Conservation (phyloP, 2,888 invertebrate genomes). For the Pterostichus madidus region DNA sequence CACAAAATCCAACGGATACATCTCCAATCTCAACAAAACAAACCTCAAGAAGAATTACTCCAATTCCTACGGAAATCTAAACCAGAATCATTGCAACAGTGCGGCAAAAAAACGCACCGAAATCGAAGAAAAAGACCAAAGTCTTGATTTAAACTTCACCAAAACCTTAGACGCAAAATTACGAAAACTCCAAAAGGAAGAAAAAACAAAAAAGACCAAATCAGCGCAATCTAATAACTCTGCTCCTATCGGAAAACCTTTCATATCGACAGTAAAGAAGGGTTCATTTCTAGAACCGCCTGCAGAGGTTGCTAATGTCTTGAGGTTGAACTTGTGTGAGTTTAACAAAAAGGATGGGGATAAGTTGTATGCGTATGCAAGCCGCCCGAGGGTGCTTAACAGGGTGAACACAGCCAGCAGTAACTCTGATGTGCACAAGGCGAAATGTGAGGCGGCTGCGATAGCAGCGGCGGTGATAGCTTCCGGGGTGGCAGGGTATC, state of each 20-base stretch:
- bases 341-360: slow-evolving; percentile 70
- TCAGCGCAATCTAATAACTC: slow-evolving; percentile 67
- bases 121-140: slow-evolving; percentile 71
- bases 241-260: slow-evolving; percentile 78
- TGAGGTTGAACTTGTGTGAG: slow-evolving; percentile 78
- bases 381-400: slow-evolving; percentile 81
- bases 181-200: slow-evolving; percentile 83
- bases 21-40: slow-evolving; percentile 72
- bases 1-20: slow-evolving; percentile 75
- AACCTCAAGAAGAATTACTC: slow-evolving; percentile 75
- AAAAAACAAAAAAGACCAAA: slow-evolving; percentile 72
- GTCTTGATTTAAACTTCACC: slow-evolving; percentile 81
- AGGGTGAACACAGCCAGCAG: slow-evolving; percentile 67
- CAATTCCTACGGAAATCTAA: slow-evolving; percentile 77
- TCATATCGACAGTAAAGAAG: slow-evolving; percentile 89
- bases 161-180: slow-evolving; percentile 86
- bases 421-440: slow-evolving; percentile 73
- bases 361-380: slow-evolving; percentile 83
- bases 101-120: slow-evolving; percentile 73
- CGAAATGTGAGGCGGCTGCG: slow-evolving; percentile 75
- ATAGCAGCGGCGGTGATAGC: slow-evolving; percentile 74
- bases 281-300: slow-evolving; percentile 90
- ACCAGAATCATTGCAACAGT: slow-evolving; percentile 72
- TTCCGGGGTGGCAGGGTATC: slow-evolving; percentile 72
- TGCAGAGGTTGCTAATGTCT: slow-evolving; percentile 83